These are phyloP conservation scores for Euplexia lucipara DNA, from an alignment of 2,888 invertebrate genomes.

Conservation along the genomic window DNA sequence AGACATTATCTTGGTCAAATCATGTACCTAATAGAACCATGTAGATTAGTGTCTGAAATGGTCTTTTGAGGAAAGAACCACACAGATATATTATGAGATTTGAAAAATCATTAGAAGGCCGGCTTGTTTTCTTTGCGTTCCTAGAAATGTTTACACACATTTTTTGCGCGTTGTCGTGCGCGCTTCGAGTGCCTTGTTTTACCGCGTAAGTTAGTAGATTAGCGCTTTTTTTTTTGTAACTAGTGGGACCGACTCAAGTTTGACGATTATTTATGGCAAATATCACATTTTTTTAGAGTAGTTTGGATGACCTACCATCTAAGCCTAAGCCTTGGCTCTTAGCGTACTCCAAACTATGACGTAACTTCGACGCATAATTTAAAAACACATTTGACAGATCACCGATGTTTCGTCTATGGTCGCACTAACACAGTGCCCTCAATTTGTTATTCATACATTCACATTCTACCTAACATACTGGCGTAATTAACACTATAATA, in stretches of 20 bases:
- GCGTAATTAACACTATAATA: too few species aligned
- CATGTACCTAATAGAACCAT: too few species aligned
- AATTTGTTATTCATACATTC: slow-evolving; percentile 29
- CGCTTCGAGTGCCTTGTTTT: slow-evolving; percentile 3
- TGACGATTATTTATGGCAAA: background rate
- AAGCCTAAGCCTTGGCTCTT: background rate
- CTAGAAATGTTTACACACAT: slow-evolving; percentile 39
- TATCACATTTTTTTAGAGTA: too few species aligned
- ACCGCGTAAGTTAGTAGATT: slow-evolving; percentile 3
- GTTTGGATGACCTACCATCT: too few species aligned
- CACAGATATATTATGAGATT: too few species aligned
- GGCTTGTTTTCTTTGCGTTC: slow-evolving; percentile 20
- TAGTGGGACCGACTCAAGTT: slow-evolving; percentile 6
- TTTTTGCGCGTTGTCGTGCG: slow-evolving; percentile 33
- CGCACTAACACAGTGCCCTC: slow-evolving; percentile 45
- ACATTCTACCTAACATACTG: too few species aligned
- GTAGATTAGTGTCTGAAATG: too few species aligned
- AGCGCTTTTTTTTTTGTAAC: slow-evolving; percentile 11
- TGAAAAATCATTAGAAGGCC: slow-evolving; percentile 42
- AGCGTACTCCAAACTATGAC: slow-evolving; percentile 1
- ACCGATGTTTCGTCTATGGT: slow-evolving; percentile 36
- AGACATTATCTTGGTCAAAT: too few species aligned
- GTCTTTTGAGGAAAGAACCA: too few species aligned
- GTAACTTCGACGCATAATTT: slow-evolving; percentile 18
- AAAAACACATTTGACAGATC: slow-evolving; percentile 36